Evolutionary conservation across 37 sponge, comb jelly and placozoan genomes (phyloP).

Genomic region (Dysidea cf. avara): DNA sequence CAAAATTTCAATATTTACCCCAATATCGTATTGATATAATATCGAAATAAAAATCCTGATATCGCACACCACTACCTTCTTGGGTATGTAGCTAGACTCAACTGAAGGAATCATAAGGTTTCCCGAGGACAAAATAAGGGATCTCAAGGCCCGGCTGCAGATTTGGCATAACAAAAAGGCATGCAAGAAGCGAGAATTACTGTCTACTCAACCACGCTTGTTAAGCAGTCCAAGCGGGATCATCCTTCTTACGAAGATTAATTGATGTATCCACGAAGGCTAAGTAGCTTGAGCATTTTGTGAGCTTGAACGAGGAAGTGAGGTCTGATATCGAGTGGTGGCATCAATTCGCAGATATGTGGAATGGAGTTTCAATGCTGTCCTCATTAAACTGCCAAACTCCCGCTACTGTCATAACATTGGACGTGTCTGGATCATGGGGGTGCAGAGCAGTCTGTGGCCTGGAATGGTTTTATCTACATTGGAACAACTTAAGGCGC

Average conservation of each 20-base stretch:
- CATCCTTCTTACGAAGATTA: conserved; percentile 9
- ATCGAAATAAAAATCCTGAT: too few relatives aligned
- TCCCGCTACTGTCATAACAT: too few relatives aligned
- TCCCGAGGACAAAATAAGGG: background rate
- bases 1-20: too few relatives aligned
- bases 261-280: background rate
- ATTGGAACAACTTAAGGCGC: background rate
- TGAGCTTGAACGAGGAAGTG: background rate
- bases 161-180: too few relatives aligned
- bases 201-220: background rate
- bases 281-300: background rate
- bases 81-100: too few relatives aligned
- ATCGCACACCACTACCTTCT: too few relatives aligned
- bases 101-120: background rate
- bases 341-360: background rate
- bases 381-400: too few relatives aligned
- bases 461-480: conserved; percentile 7
- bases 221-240: background rate
- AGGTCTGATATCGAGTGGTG: conserved; percentile 17
- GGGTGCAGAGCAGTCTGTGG: too few relatives aligned
- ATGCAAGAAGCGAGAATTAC: background rate
- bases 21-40: too few relatives aligned
- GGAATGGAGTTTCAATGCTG: conserved; percentile 6
- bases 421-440: too few relatives aligned
- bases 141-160: conserved; percentile 1